phyloP scores from a whole-genome alignment of 2,888 invertebrate species.

The Conchocele bisecta region DNA sequence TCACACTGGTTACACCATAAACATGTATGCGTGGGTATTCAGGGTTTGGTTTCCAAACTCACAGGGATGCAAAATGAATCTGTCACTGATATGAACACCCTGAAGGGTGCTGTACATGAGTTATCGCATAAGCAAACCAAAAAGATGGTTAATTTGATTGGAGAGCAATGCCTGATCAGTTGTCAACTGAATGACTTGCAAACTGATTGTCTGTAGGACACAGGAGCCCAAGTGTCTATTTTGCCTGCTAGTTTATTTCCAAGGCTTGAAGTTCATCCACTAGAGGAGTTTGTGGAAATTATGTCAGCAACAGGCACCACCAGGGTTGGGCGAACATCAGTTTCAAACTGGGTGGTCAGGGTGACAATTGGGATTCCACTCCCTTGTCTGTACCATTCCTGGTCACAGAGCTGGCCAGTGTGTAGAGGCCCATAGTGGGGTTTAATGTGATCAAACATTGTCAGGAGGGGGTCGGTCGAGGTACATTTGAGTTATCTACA shows the following conservation, averaged over 20 bases:
- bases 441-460: slow-evolving; percentile 31
- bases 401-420: slow-evolving; percentile 1
- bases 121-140: too few species aligned
- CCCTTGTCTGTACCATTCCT: slow-evolving; percentile 14
- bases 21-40: too few species aligned
- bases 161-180: slow-evolving; percentile 4
- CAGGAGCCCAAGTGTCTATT: slow-evolving; percentile 24
- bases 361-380: too few species aligned
- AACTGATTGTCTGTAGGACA: slow-evolving; percentile 9
- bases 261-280: neutral
- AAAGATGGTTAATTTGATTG: slow-evolving; percentile 4
- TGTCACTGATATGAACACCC: too few species aligned
- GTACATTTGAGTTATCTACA: too few species aligned
- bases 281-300: neutral
- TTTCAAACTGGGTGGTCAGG: neutral
- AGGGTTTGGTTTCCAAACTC: neutral
- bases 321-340: slow-evolving; percentile 7
- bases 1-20: too few species aligned
- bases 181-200: neutral
- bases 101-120: too few species aligned
- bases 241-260: neutral
- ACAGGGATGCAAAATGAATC: too few species aligned
- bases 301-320: neutral
- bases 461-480: too few species aligned
- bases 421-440: slow-evolving; percentile 11